Evolutionary conservation across 2,113 vertebrate species (phyloP).

Genomic region (Tragulus kanchil): DNA sequence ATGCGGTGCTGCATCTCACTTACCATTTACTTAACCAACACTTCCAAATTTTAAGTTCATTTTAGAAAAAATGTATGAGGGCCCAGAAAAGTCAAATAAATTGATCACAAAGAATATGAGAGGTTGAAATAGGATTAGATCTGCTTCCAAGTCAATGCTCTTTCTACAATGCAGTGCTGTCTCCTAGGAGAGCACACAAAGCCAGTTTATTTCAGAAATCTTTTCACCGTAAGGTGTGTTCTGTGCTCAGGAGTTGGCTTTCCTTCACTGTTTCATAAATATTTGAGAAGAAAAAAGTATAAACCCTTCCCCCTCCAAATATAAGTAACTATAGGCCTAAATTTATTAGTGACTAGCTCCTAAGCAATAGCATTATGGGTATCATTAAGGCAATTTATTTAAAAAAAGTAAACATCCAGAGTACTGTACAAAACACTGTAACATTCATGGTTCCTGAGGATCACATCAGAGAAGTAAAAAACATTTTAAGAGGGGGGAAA

Average conservation of each 20-base stretch:
- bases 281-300: not conserved
- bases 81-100: not conserved
- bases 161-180: not conserved
- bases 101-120: not conserved
- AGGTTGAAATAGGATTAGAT: not conserved
- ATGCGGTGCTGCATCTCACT: not conserved
- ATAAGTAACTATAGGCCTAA: not conserved
- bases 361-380: not conserved
- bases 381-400: not conserved
- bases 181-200: not conserved
- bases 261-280: conserved; percentile 42
- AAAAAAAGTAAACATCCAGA: not conserved
- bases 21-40: not conserved
- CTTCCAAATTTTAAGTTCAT: conserved; percentile 18
- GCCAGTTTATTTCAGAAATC: conserved; percentile 22
- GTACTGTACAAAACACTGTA: not conserved
- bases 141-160: not conserved
- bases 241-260: not conserved
- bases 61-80: not conserved
- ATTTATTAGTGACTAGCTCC: not conserved
- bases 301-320: not conserved
- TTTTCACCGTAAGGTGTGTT: not conserved
- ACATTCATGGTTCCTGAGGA: not conserved
- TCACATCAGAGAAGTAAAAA: not conserved
- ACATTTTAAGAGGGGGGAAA: not conserved